Base-by-base conservation (phyloP, 2,888 invertebrate species). In the Apomyelois bistriatella region DNA sequence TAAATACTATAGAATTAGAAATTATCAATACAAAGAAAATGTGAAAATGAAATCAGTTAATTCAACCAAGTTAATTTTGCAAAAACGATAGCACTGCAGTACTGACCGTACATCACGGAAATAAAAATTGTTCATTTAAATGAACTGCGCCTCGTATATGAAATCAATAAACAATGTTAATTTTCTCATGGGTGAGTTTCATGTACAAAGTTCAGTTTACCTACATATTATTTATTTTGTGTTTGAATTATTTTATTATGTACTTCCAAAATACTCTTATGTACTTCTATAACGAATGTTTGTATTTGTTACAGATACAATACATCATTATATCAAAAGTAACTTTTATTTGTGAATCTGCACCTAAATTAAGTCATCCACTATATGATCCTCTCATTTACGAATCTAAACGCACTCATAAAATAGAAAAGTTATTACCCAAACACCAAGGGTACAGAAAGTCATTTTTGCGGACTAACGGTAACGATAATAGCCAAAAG, bases 311-410 rank as follows among this genome's bases (percentile, higher is more conserved):
- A 28, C 70, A 76, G 77, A 56, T 64, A 43, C 61, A 41, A 40
- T 40, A 40, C 38, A 58, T 67, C 32, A 40, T 68, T 42, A 48
- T 70, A 40, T 55, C 58, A 15, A 54, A 64, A 57, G 55, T 63
- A 2, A 43, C 66, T 12, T 53, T 58, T 40, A 52, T 54, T 10
- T 57, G 67, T 15, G 56, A 65, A 49, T 67, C 78, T 55, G 74
- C 74, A 40, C 79, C 83, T 1, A 80, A 75, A 59, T 61, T 82
- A 35, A 71, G 72, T 1, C 61, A 69, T 52, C 46, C 65, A 28
- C 43, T 71, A 13, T 65, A 66, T 47, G 76, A 80, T 54, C 72
- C 73, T 7, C 50, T 76, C 48, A 54, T 52, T 28, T 64, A 63
- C 48, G 74, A 76, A 66, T 62, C 69, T 16, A 60, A 61, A 32